These are phyloP conservation scores for Leptarthrus brevirostris DNA, from an alignment of 2,888 invertebrate genomes.

Conservation along the genomic window DNA sequence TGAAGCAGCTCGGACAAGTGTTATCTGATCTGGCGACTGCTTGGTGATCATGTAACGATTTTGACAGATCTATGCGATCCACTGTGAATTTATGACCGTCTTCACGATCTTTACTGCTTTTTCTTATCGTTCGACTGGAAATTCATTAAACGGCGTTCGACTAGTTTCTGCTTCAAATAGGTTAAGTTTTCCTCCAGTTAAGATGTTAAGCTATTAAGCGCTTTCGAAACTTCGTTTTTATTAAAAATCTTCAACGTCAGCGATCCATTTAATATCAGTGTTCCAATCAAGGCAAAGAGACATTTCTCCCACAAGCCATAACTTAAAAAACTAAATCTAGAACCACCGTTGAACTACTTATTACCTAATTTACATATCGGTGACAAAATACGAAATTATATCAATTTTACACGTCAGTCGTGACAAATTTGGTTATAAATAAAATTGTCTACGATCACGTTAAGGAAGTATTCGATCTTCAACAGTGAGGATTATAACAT, in stretches of 20 bases:
- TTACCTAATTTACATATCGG: no score
- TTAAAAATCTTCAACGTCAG: slow-evolving; percentile 1
- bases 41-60: slow-evolving; percentile 23
- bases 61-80: slow-evolving; percentile 23
- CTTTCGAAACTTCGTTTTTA: not conserved
- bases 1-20: not conserved
- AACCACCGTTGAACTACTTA: no score
- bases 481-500: no score
- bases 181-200: slow-evolving; percentile 4
- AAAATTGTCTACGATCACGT: no score
- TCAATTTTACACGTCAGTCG: no score
- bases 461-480: no score
- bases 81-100: slow-evolving; percentile 23
- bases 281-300: no score
- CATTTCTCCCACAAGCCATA: no score
- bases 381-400: no score
- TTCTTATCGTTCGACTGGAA: not conserved
- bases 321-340: no score
- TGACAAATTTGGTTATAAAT: no score
- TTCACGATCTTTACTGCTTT: slow-evolving; percentile 29
- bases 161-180: slow-evolving; percentile 2
- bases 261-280: no score
- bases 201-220: not conserved
- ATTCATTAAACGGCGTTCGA: slow-evolving; percentile 23
- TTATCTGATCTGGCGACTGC: slow-evolving; percentile 36